Percentiles rank a stretch among this genome's conserved stretches.
These are phyloP conservation scores for Phrynocephalus versicolor DNA, from an alignment of 2,113 vertebrate genomes.

Conservation along the genomic window DNA sequence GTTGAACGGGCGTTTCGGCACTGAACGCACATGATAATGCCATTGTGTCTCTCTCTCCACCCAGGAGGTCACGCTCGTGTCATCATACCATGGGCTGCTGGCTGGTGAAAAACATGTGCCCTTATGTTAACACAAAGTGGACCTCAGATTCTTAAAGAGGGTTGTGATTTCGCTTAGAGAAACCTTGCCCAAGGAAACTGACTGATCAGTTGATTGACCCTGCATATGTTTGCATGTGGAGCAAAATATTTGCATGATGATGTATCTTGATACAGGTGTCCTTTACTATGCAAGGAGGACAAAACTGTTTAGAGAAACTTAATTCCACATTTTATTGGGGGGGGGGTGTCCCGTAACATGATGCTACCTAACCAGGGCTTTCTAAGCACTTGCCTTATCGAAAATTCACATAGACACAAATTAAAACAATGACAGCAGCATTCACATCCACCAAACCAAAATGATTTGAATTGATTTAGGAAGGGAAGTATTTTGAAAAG, in stretches of 20 bases:
- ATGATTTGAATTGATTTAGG: no score
- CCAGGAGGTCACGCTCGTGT: slow-evolving; percentile 3
- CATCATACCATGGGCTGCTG: background rate
- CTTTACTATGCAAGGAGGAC: background rate
- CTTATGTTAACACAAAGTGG: background rate
- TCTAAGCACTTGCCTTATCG: no score
- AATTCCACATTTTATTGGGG: no score
- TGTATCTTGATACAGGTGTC: background rate
- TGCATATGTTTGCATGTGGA: background rate
- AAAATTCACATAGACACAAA: no score
- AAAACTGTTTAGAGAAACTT: background rate
- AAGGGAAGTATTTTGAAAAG: no score
- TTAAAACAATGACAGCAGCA: no score
- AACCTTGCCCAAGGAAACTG: background rate
- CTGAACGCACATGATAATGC: background rate
- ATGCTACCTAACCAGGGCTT: no score
- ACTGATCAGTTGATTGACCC: background rate
- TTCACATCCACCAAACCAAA: no score
- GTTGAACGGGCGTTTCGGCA: slow-evolving; percentile 1
- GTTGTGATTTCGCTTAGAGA: background rate
- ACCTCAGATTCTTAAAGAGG: background rate
- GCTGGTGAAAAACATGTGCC: background rate
- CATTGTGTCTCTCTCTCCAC: background rate
- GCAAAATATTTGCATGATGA: background rate
- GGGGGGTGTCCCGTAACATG: no score